These are phyloP conservation scores for Cyclopterus lumpus DNA, from an alignment of 2,797 vertebrate species.

Conservation along the genomic window DNA sequence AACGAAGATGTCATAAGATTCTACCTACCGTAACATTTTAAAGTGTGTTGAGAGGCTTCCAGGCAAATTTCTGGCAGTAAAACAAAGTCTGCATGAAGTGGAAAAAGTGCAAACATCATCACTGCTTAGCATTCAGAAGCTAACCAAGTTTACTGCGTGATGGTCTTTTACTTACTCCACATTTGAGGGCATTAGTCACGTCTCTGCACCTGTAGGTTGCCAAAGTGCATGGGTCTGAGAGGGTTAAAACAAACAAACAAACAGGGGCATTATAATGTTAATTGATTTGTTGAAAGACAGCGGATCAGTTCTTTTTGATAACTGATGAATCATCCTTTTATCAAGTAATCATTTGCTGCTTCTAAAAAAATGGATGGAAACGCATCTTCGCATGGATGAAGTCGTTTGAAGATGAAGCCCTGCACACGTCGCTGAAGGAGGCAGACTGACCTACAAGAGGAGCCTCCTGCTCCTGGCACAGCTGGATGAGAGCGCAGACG, in stretches of 20 bases:
- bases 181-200: slow-evolving; percentile 66
- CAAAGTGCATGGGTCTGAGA: slow-evolving; percentile 79
- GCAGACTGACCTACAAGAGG: slow-evolving; percentile 62
- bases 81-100: slow-evolving; percentile 69
- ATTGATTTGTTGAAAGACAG: background rate
- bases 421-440: background rate
- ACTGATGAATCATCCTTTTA: background rate
- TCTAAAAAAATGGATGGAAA: background rate
- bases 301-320: background rate
- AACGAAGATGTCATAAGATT: background rate
- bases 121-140: background rate
- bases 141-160: background rate
- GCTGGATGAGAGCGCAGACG: slow-evolving; percentile 84
- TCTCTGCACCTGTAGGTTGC: slow-evolving; percentile 82
- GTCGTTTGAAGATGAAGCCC: background rate
- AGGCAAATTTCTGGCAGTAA: slow-evolving; percentile 80
- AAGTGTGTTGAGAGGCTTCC: slow-evolving; percentile 59
- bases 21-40: slow-evolving; percentile 43
- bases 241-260: background rate
- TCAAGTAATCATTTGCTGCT: background rate
- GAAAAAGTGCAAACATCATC: background rate
- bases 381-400: background rate
- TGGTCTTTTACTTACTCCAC: slow-evolving; percentile 81
- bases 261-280: background rate
- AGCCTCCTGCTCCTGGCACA: slow-evolving; percentile 73